Conservation (phyloP, 2,113 vertebrate species). For the Megaleporinus macrocephalus region DNA sequence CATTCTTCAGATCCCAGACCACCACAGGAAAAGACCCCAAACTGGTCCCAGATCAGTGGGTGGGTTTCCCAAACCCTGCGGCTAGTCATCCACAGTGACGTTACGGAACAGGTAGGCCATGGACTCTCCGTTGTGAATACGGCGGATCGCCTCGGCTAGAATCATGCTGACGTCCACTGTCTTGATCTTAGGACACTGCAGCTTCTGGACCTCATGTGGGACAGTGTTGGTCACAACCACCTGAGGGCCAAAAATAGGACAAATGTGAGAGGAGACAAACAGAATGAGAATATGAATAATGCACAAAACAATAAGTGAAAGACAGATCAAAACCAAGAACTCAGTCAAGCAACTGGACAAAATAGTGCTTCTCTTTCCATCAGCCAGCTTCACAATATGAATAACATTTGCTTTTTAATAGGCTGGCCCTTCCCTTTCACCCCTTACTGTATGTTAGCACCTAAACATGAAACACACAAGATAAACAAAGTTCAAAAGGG, state of each 20-base stretch:
- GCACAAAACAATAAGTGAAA: too few relatives aligned
- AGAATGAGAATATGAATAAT: too few relatives aligned
- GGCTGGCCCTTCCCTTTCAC: too few relatives aligned
- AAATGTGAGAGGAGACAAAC: neutral
- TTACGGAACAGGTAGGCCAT: slow-evolving; percentile 99
- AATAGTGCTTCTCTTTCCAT: too few relatives aligned
- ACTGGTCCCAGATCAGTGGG: neutral
- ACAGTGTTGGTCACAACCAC: slow-evolving; percentile 98
- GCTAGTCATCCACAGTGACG: slow-evolving; percentile 94
- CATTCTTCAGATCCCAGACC: neutral
- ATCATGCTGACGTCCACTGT: slow-evolving; percentile 99
- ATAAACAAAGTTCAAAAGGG: too few relatives aligned
- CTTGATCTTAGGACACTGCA: slow-evolving; percentile 99
- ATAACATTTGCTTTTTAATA: too few relatives aligned
- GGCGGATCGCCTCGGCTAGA: slow-evolving; percentile 92
- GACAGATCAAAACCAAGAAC: too few relatives aligned
- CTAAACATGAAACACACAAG: too few relatives aligned
- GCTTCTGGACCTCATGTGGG: slow-evolving; percentile 97
- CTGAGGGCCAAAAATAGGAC: slow-evolving; percentile 62
- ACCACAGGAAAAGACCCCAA: neutral
- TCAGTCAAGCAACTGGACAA: too few relatives aligned
- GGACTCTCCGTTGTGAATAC: slow-evolving; percentile 98
- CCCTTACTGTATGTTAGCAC: too few relatives aligned
- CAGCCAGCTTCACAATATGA: too few relatives aligned
- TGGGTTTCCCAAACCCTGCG: neutral